These are phyloP conservation scores for Cyphomyrus plagiostoma DNA, from an alignment of 2,113 vertebrate genomes.

Conservation along the genomic window DNA sequence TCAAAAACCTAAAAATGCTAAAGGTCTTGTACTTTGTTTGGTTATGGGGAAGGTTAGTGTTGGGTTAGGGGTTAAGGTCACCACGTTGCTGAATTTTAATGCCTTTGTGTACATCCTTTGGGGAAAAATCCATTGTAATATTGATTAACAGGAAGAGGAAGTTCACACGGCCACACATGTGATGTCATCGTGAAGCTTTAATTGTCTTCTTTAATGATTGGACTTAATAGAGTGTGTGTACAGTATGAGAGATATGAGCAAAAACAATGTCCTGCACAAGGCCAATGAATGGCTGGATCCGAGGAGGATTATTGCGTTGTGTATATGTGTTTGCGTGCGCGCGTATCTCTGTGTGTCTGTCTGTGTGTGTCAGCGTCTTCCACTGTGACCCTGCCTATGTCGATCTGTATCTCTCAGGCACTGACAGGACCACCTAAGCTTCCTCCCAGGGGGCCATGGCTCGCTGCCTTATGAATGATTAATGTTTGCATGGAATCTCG, in stretches of 20 bases:
- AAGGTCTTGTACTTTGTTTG: not conserved
- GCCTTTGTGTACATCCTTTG: not conserved
- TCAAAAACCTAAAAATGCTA: not conserved
- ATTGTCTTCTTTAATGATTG: not conserved
- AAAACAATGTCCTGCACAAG: not conserved
- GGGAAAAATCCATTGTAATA: not conserved
- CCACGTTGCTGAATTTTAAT: not conserved
- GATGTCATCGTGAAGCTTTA: not conserved
- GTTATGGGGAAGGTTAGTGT: not conserved
- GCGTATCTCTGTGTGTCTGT: not conserved
- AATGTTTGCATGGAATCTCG: slow-evolving; percentile 46
- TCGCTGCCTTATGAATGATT: slow-evolving; percentile 47
- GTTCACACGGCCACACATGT: not conserved
- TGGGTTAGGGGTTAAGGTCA: not conserved
- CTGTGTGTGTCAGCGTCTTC: not conserved
- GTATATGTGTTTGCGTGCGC: not conserved
- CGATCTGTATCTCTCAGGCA: slow-evolving; percentile 21
- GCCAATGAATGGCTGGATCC: not conserved
- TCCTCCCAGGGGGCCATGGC: slow-evolving; percentile 15
- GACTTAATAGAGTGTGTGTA: not conserved
- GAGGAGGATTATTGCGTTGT: not conserved
- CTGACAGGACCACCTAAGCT: slow-evolving; percentile 56
- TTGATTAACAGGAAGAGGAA: not conserved
- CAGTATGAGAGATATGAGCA: not conserved
- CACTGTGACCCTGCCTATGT: slow-evolving; percentile 38